Conservation (phyloP, 2,888 invertebrate genomes). For the Clepsis dumicolana region DNA sequence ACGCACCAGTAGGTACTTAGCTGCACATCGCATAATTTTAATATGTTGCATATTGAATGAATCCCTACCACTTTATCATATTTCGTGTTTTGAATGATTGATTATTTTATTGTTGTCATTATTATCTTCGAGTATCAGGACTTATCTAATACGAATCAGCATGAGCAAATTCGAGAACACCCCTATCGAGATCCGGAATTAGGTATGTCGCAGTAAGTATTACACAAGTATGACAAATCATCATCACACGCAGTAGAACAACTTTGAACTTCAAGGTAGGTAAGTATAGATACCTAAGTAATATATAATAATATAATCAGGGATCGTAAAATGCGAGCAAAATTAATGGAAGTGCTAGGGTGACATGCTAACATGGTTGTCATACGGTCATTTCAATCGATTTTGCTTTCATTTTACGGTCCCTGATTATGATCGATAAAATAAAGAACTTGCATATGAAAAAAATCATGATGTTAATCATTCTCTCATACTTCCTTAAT, state of each 20-base stretch:
- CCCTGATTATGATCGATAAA: neutral
- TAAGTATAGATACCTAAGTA: no score
- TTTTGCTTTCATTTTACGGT: no score
- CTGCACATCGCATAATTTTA: neutral
- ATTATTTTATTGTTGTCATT: neutral
- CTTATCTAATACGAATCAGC: neutral
- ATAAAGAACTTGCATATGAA: neutral
- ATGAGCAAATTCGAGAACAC: conserved; percentile 13
- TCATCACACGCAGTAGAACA: neutral
- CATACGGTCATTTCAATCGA: no score
- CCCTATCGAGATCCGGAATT: conserved; percentile 4
- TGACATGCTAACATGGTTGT: no score
- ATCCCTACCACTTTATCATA: neutral
- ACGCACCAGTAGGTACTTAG: neutral
- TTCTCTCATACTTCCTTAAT: no score
- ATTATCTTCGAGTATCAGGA: neutral
- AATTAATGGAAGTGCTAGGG: no score
- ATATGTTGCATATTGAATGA: neutral
- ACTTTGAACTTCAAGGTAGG: neutral
- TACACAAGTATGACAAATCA: neutral
- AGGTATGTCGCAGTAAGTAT: neutral
- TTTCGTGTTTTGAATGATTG: neutral
- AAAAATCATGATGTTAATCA: no score
- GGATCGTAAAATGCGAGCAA: no score
- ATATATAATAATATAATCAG: no score